Evolutionary conservation across 1,140 invertebrate genomes (phyloP), one percentile per base, ranked within the genome.

Genomic region (Mya arenaria): DNA sequence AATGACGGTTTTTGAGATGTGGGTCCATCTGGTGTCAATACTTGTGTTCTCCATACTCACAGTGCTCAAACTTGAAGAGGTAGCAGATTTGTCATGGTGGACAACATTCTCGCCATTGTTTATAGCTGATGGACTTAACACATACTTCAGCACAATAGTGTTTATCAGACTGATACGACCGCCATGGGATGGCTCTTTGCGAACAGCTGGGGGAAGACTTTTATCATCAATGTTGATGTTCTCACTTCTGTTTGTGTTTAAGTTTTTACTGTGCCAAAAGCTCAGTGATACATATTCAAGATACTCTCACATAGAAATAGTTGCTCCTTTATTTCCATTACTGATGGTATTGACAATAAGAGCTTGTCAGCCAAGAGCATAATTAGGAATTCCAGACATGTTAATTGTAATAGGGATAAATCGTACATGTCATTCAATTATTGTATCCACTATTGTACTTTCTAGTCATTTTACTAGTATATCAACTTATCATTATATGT

Each of bases 71-170:
- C 65, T 92, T 25, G 94, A 94, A 82, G 81, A 68, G 8, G 30
- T 89, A 60, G 15, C 90, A 65, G 68, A 78, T 15, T 83, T 88
- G 17, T 89, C 90, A 5, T 94, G 94, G 94, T 98, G 97, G 96
- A 94, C 95, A 66, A 95, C 98, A 34, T 98, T 99, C 92, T 95
- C 96, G 5, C 97, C 98, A 0, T 92, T 99, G 32, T 99, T 98
- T 93, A 95, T 97, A 28, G 96, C 96, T 83, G 97, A 99, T 94
- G 97, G 96, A 48, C 94, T 98, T 56, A 98, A 97, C 93, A 96
- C 96, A 19, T 99, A 99, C 92, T 98, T 99, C 92, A 97, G 97
- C 90, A 95, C 97, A 19, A 99, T 99, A 87, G 96, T 99, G 56
- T 97, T 98, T 89, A 97, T 99, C 87, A 94, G 98, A 86, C 97